These are phyloP conservation scores for Chaetophractus vellerosus DNA, from an alignment of 2,797 vertebrate genomes.

Conservation along the genomic window DNA sequence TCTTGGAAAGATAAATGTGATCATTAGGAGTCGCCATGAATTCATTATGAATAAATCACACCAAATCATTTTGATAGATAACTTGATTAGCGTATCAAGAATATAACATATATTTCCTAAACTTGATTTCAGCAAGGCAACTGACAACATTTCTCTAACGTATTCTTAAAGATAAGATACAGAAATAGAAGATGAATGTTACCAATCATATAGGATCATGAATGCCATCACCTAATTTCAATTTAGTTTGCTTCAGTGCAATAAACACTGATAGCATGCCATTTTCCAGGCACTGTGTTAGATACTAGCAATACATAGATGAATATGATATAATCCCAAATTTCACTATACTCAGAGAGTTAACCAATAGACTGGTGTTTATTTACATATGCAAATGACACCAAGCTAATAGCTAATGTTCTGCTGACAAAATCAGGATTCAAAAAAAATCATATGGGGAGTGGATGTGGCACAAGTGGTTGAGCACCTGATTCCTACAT, in stretches of 20 bases:
- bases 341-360: not conserved
- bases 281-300: not conserved
- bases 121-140: slow-evolving; percentile 45
- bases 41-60: slow-evolving; percentile 7
- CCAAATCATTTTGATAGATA: not conserved
- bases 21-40: not conserved
- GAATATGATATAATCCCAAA: not conserved
- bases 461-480: too few species aligned
- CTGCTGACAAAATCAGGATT: slow-evolving; percentile 40
- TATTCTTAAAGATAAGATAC: slow-evolving; percentile 23
- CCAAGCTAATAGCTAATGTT: slow-evolving; percentile 35
- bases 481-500: too few species aligned
- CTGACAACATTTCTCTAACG: not conserved
- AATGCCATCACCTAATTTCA: slow-evolving; percentile 32
- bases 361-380: not conserved
- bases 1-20: not conserved
- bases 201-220: not conserved
- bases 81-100: not conserved
- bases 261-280: slow-evolving; percentile 13
- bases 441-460: not conserved
- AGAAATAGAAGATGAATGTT: slow-evolving; percentile 36
- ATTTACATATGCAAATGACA: slow-evolving; percentile 37
- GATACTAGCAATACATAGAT: not conserved
- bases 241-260: slow-evolving; percentile 31
- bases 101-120: slow-evolving; percentile 21